Base-by-base conservation (phyloP, 2,797 vertebrate genomes). In the Epinephelus awoara region DNA sequence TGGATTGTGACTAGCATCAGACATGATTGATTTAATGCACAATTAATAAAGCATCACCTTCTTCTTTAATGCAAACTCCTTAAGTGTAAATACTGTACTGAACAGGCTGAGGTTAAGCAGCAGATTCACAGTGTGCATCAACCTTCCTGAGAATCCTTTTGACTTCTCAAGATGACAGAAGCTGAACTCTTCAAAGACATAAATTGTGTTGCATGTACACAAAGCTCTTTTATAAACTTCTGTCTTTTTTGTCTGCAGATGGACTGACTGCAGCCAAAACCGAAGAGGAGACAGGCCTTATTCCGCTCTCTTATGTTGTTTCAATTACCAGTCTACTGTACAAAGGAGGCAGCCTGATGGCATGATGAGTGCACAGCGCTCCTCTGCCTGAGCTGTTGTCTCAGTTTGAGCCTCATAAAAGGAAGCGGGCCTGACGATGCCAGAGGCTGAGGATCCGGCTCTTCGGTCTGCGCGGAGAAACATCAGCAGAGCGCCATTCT, bases 371-470 rank as follows among this genome's bases (percentile, higher is more conserved):
- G 88, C 85, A 67, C 89, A 52, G 77, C 79, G 69, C 89, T 89
- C 90, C 71, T 89, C 89, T 82, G 88, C 90, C 90, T 89, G 81
- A 55, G 77, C 91, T 90, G 91, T 92, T 89, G 91, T 93, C 90
- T 94, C 90, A 82, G 88, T 90, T 90, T 93, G 91, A 94, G 94
- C 90, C 88, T 94, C 95, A 95, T 95, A 84, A 96, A 95, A 95
- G 93, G 94, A 95, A 95, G 88, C 90, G 79, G 94, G 87, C 91
- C 93, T 94, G 93, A 93, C 93, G 91, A 80, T 86, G 94, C 94
- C 94, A 93, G 92, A 93, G 95, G 92, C 93, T 15, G 82, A 84
- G 86, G 91, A 92, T 92, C 89, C 72, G 81, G 88, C 88, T 92
- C 82, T 80, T 82, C 77, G 81, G 86, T 87, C 90, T 87, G 87